Evolutionary conservation across 2,888 invertebrate genomes (phyloP), one percentile per base, ranked within the genome.

Genomic region (Leucoptera coffeella): DNA sequence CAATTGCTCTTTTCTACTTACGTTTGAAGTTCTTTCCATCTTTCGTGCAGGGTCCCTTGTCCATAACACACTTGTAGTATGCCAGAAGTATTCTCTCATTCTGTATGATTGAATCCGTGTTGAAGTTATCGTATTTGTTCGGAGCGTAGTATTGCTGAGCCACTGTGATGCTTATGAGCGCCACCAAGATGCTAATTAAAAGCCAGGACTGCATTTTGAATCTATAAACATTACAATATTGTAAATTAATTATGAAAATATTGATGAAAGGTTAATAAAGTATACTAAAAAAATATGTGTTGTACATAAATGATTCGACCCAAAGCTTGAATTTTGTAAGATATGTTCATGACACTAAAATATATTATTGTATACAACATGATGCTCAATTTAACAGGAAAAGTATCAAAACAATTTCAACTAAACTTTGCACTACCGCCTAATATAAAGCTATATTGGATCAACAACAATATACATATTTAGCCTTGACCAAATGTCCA

Each of bases 61-160:
- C 67, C 69, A 69, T 69, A 24, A 69, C 64, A 29, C 69, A 69
- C 32, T 64, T 69, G 47, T 65, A 69, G 33, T 69, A 69, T 0
- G 64, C 65, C 1, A 67, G 48, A 1, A 69, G 44, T n/a, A 67
- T 59, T 28, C 67, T 48, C 21, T 69, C 69, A 30, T 67, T 69
- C 32, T 58, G 58, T 15, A 69, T 54, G 30, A 69, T 56, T 15
- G 61, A 56, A 30, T 69, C 65, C 0, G 64, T 48, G 30, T 69
- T 67, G 42, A 64, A 62, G 44, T 65, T 67, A 30, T 69, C 65
- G 23, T 65, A 65, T 25, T 56, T 48, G 32, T 35, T 29, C 56
- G 60, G 4, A n/a, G n/a, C n/a, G n/a, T n/a, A n/a, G n/a, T n/a
- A n/a, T n/a, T 52, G 45, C 47, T 43, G 33, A 48, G 42, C 31